Conservation (phyloP, 30 jellyfish, hydroid and myxozoan species). For the Hydra vulgaris region DNA sequence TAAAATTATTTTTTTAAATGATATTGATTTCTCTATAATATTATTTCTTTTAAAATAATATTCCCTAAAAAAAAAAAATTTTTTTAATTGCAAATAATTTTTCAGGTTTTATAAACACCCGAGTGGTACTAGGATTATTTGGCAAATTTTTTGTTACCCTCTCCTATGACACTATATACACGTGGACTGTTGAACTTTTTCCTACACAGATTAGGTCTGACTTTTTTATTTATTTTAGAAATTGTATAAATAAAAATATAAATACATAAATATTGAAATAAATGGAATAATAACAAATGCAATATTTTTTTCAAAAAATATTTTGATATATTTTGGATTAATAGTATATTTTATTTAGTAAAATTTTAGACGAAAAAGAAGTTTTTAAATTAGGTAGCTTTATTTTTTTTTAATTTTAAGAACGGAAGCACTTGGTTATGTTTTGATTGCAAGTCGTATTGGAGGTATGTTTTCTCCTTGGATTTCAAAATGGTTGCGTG, state of each 20-base stretch:
- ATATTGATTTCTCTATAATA: background rate
- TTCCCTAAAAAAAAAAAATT: too few relatives aligned
- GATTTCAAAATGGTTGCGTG: slow-evolving; percentile 59
- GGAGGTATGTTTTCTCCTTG: slow-evolving; percentile 85
- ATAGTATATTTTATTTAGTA: too few relatives aligned
- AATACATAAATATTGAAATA: too few relatives aligned
- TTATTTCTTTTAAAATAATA: background rate
- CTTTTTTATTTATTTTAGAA: background rate
- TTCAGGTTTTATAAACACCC: slow-evolving; percentile 21
- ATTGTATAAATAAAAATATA: too few relatives aligned
- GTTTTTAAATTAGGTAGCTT: background rate
- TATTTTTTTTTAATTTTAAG: slow-evolving; percentile 18
- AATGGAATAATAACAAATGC: too few relatives aligned
- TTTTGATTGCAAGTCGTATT: slow-evolving; percentile 69
- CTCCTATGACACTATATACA: slow-evolving; percentile 64
- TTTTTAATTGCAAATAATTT: background rate
- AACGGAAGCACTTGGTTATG: slow-evolving; percentile 76
- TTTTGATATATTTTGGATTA: too few relatives aligned
- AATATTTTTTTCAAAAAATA: too few relatives aligned
- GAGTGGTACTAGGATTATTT: slow-evolving; percentile 64
- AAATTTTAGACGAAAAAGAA: too few relatives aligned
- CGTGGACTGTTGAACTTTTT: slow-evolving; percentile 85
- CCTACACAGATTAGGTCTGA: slow-evolving; percentile 67
- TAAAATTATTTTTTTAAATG: too few relatives aligned
- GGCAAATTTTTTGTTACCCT: slow-evolving; percentile 73